Evolutionary conservation across 2,888 invertebrate species (phyloP).

Genomic region (Watsonalla binaria): DNA sequence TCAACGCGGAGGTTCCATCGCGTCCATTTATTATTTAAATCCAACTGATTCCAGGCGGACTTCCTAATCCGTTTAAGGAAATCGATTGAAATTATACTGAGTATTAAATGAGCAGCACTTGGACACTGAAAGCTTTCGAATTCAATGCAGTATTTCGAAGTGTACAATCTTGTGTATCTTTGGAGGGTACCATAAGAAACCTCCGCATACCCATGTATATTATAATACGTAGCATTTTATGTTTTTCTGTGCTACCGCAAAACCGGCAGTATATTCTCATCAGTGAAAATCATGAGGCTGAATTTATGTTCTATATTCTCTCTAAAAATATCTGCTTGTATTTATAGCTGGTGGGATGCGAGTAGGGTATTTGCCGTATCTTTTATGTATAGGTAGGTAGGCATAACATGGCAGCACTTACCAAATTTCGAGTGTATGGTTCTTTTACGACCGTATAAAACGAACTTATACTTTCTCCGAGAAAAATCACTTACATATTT

Average conservation of each 20-base stretch:
- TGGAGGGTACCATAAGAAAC: slow-evolving; percentile 2
- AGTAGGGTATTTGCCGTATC: not conserved
- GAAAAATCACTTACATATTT: slow-evolving; percentile 44
- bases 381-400: not conserved
- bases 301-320: not conserved
- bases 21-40: slow-evolving; percentile 61
- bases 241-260: not conserved
- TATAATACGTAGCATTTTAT: not conserved
- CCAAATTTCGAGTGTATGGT: slow-evolving; percentile 38
- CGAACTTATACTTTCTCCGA: slow-evolving; percentile 28
- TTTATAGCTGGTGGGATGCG: not conserved
- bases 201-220: slow-evolving; percentile 5
- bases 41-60: slow-evolving; percentile 29
- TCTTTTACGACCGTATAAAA: slow-evolving; percentile 51
- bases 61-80: slow-evolving; percentile 65
- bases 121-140: not conserved
- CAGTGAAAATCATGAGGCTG: not conserved
- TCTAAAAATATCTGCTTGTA: not conserved
- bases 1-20: slow-evolving; percentile 26
- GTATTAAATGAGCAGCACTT: slow-evolving; percentile 41
- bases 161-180: not conserved
- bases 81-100: slow-evolving; percentile 29
- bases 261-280: not conserved
- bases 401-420: slow-evolving; percentile 16
- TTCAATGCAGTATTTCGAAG: too few relatives aligned